Percentiles rank a stretch among this genome's conserved stretches.
Conservation (phyloP, 2,888 invertebrate genomes). For the Pilophorus perplexus region DNA sequence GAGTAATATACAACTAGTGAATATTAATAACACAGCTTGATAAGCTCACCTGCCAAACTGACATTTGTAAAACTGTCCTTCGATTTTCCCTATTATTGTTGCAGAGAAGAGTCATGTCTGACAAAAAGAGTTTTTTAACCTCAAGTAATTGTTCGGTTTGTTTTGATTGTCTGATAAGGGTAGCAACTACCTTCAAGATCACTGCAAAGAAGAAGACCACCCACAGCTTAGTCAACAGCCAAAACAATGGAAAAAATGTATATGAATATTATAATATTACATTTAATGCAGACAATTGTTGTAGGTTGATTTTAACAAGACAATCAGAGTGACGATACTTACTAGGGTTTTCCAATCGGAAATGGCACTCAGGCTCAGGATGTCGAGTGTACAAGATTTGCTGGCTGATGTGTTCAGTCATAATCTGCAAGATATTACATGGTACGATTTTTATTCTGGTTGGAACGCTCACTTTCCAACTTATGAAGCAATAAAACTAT, state of each 20-base stretch:
- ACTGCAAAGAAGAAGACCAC: slow-evolving; percentile 61
- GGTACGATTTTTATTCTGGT: neutral
- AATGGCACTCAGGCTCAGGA: slow-evolving; percentile 92
- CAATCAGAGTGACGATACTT: too few relatives aligned
- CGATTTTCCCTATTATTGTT: slow-evolving; percentile 96
- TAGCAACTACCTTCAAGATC: slow-evolving; percentile 98
- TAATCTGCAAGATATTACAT: slow-evolving; percentile 62
- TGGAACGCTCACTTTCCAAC: too few relatives aligned
- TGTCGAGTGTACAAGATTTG: slow-evolving; percentile 91
- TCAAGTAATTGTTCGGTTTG: slow-evolving; percentile 86
- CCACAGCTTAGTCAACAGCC: too few relatives aligned
- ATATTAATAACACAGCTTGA: neutral
- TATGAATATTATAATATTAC: too few relatives aligned
- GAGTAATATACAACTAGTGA: too few relatives aligned
- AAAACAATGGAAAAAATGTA: too few relatives aligned
- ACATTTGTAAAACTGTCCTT: slow-evolving; percentile 97
- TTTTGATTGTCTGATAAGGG: slow-evolving; percentile 93
- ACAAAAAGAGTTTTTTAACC: slow-evolving; percentile 93
- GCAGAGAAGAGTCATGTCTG: slow-evolving; percentile 97
- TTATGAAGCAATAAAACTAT: too few relatives aligned
- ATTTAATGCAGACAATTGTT: too few relatives aligned
- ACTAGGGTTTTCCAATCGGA: slow-evolving; percentile 95
- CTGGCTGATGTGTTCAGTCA: slow-evolving; percentile 95
- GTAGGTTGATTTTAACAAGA: too few relatives aligned
- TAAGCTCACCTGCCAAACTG: slow-evolving; percentile 80